Conservation (phyloP, 2,113 vertebrate genomes). For the Scortum barcoo region DNA sequence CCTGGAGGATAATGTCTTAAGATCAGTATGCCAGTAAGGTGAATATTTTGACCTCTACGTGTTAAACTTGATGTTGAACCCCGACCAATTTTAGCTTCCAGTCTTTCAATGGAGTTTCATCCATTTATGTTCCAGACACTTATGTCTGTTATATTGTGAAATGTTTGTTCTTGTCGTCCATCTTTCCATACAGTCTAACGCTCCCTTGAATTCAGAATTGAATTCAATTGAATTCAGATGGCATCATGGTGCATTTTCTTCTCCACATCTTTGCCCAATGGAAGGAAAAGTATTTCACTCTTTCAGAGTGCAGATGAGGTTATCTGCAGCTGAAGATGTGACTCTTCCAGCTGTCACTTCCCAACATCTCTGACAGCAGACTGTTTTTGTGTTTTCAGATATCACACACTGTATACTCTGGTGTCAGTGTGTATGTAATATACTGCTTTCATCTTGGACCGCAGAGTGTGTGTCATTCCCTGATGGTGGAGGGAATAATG, state of each 20-base stretch:
- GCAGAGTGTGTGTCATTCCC: not conserved
- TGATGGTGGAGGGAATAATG: slow-evolving; percentile 10
- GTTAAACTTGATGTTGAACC: too few species aligned
- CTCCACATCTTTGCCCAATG: not conserved
- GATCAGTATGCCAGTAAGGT: not conserved
- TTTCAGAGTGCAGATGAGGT: not conserved
- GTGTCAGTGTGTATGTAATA: not conserved
- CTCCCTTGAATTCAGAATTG: too few species aligned
- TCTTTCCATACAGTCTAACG: too few species aligned
- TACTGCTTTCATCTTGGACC: slow-evolving; percentile 1
- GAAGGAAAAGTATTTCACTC: not conserved
- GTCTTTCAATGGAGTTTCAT: too few species aligned
- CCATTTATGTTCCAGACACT: too few species aligned
- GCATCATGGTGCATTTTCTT: not conserved
- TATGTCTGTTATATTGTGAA: too few species aligned
- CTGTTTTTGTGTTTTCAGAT: slow-evolving; percentile 3
- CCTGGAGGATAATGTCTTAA: not conserved
- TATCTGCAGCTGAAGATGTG: not conserved
- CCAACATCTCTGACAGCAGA: not conserved
- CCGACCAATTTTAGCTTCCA: too few species aligned
- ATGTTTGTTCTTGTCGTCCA: too few species aligned
- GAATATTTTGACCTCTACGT: too few species aligned
- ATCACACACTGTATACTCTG: not conserved
- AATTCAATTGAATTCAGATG: too few species aligned
- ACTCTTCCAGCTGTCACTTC: not conserved